Base-by-base conservation (phyloP, 2,113 vertebrate genomes). In the Euleptes europaea region DNA sequence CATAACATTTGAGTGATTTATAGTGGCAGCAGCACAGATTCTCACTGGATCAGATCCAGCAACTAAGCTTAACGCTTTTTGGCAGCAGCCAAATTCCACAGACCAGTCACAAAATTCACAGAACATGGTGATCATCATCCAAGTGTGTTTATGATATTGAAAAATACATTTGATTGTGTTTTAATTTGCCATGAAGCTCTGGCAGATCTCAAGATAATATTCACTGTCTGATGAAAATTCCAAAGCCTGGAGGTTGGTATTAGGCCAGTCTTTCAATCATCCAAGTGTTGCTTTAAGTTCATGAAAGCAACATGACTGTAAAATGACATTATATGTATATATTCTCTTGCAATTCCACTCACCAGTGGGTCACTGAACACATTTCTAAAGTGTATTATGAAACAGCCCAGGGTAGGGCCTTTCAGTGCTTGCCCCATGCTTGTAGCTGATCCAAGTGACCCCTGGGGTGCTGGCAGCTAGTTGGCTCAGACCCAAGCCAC, bases 1-100 rank as follows among this genome's bases (percentile, higher is more conserved):
- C 77, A 38, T 82, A 88, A 83, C 76, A 42, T 74, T 85, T 26
- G 33, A 65, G 8, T 84, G 87, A 94, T 87, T 88, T 91, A 84
- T 7, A 90, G 81, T 72, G 84, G 63, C 57, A 91, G 44, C 79
- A 88, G 73, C 35, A 51, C 51, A 88, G 74, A 65, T 84, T 90
- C 9, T 72, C 83, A 67, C 69, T 88, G 91, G 90, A 86, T 26
- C 21, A 78, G 70, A 82, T 89, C 88, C 92, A 94, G 92, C 66
- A 80, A 83, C 80, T 13, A 63, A 47, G 71, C 82, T 86, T 88
- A 90, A 31, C 35, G 74, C 74, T 0, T 0, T 33, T 23, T 82
- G 82, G 76, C 1, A 0, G 33, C 72, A 93, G 88, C 88, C 91
- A 92, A 91, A 88, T 92, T 93, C 89, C 86, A 86, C 80, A 86